These are phyloP conservation scores for Heteropelma amictum DNA, from an alignment of 2,888 invertebrate species.

Conservation along the genomic window DNA sequence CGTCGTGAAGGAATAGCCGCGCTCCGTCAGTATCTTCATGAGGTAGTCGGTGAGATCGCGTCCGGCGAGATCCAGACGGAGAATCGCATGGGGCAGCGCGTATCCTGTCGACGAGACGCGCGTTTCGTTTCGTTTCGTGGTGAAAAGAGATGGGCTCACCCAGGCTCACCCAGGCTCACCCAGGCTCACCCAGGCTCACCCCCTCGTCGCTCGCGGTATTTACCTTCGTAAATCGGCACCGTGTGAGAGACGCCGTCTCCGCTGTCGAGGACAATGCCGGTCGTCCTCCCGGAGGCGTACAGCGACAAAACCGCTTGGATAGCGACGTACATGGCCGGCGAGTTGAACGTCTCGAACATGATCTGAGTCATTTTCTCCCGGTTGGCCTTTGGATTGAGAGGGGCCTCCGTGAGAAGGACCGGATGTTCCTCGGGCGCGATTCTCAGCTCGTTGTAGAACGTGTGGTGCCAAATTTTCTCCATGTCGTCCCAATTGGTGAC, in stretches of 20 bases:
- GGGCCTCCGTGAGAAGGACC: slow-evolving; percentile 89
- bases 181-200: too few species aligned
- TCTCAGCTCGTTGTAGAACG: slow-evolving; percentile 89
- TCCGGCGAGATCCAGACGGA: slow-evolving; percentile 82
- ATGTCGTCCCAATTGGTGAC: slow-evolving; percentile 92
- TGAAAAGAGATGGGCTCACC: too few species aligned
- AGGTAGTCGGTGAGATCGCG: slow-evolving; percentile 82
- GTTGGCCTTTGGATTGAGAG: slow-evolving; percentile 88
- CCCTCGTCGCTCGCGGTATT: background rate
- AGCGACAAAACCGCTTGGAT: slow-evolving; percentile 78
- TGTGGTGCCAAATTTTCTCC: slow-evolving; percentile 94
- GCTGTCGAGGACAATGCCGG: slow-evolving; percentile 80
- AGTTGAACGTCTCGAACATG: slow-evolving; percentile 82
- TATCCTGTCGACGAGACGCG: slow-evolving; percentile 80
- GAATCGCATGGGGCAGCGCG: slow-evolving; percentile 82
- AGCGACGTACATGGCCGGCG: slow-evolving; percentile 79
- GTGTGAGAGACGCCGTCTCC: slow-evolving; percentile 79
- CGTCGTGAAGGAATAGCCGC: slow-evolving; percentile 81
- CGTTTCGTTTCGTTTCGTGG: too few species aligned
- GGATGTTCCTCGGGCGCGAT: slow-evolving; percentile 90
- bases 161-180: too few species aligned
- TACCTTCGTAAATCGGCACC: slow-evolving; percentile 81
- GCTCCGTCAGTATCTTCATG: slow-evolving; percentile 82
- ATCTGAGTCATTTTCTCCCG: slow-evolving; percentile 89
- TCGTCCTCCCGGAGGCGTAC: slow-evolving; percentile 79